These are phyloP conservation scores for Galeruca laticollis DNA, from an alignment of 2,888 invertebrate genomes.

Conservation along the genomic window DNA sequence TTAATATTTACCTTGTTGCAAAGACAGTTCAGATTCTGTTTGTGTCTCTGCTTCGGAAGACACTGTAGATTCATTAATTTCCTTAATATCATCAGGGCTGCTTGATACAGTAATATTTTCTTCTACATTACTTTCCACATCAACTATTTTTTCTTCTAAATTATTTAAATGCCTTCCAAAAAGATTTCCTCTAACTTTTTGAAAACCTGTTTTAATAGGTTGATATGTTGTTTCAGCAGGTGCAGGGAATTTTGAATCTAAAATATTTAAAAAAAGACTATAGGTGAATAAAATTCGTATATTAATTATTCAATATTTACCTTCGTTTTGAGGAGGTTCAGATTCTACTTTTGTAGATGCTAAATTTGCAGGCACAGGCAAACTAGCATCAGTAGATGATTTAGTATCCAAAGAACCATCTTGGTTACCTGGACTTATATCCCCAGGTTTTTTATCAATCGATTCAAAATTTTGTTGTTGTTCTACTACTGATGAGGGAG, in stretches of 20 bases:
- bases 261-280: neutral
- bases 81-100: neutral
- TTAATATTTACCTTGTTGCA: neutral
- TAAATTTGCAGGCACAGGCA: neutral
- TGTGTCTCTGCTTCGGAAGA: neutral
- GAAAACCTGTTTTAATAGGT: neutral
- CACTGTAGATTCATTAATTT: neutral
- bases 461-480: neutral
- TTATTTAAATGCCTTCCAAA: neutral
- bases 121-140: slow-evolving; percentile 12
- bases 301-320: too few species aligned
- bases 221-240: neutral
- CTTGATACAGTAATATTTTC: slow-evolving; percentile 3
- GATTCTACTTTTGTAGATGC: too few species aligned
- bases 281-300: too few species aligned
- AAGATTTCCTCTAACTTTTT: neutral
- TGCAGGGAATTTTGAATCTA: neutral
- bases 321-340: too few species aligned
- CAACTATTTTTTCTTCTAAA: slow-evolving; percentile 5
- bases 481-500: neutral
- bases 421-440: neutral
- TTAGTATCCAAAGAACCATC: neutral
- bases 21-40: neutral
- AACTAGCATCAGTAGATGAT: neutral
- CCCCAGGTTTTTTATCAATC: neutral